A percentile compares a stretch with the other conserved stretches of the same genome.
Evolutionary conservation across 2,888 invertebrate species (phyloP).

Genomic region (Tachina fera): DNA sequence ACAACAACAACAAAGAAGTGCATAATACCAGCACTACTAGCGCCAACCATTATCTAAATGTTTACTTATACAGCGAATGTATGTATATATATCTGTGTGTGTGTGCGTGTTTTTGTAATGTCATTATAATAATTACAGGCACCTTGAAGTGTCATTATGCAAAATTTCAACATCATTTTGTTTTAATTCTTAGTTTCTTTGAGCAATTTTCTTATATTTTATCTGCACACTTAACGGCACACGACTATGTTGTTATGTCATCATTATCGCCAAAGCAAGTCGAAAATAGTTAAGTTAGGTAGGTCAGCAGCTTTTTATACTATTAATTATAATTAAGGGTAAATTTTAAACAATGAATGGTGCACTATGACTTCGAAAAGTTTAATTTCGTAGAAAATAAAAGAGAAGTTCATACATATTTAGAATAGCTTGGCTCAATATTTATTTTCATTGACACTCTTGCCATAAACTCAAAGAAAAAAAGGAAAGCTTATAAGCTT

Average conservation of each 20-base stretch:
- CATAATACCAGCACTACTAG: conserved; percentile 13
- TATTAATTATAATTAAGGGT: conserved; percentile 27
- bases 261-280: not conserved
- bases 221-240: not conserved
- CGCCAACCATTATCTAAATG: not conserved
- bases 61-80: not conserved
- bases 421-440: too few species aligned
- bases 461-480: too few species aligned
- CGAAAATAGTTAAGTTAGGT: conserved; percentile 38
- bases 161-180: conserved; percentile 64
- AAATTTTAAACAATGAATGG: conserved; percentile 12
- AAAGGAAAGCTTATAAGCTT: too few species aligned
- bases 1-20: not conserved
- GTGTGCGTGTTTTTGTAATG: conserved; percentile 25
- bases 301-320: conserved; percentile 34
- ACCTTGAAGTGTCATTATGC: conserved; percentile 66
- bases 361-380: conserved; percentile 1
- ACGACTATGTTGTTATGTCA: not conserved
- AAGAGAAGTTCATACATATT: not conserved
- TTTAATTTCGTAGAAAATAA: not conserved
- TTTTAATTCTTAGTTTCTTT: conserved; percentile 10
- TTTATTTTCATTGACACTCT: too few species aligned
- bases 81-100: not conserved
- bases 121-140: conserved; percentile 65
- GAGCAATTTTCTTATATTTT: not conserved